Conservation (phyloP, 2,888 invertebrate genomes). For the Cheilosia vernalis region DNA sequence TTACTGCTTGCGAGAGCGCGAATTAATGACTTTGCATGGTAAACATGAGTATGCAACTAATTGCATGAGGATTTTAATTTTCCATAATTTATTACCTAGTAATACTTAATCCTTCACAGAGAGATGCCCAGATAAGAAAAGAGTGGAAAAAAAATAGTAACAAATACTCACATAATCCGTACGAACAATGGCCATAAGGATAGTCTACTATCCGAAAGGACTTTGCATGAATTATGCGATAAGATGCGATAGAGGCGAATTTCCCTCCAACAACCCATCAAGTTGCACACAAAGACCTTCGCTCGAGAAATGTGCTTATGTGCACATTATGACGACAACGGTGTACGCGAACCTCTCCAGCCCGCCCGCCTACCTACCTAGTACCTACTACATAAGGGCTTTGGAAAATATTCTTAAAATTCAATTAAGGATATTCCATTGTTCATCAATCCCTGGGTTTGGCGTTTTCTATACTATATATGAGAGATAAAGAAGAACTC, state of each 20-base stretch:
- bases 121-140: constrained; percentile 67
- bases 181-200: constrained; percentile 68
- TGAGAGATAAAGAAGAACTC: constrained; percentile 5
- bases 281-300: constrained; percentile 59
- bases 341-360: constrained; percentile 26
- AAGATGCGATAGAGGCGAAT: constrained; percentile 66
- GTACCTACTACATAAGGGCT: constrained; percentile 48
- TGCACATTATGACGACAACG: constrained; percentile 68
- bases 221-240: constrained; percentile 74
- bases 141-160: constrained; percentile 33
- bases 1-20: constrained; percentile 48
- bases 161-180: constrained; percentile 68
- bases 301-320: constrained; percentile 69
- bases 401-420: constrained; percentile 75
- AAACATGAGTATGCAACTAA: constrained; percentile 73
- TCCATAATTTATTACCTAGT: constrained; percentile 73
- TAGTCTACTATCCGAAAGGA: constrained; percentile 62
- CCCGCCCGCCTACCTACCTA: not conserved
- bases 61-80: constrained; percentile 68
- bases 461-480: constrained; percentile 40
- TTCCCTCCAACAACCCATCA: constrained; percentile 15
- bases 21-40: constrained; percentile 72
- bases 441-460: constrained; percentile 74
- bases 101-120: constrained; percentile 68
- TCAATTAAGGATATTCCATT: constrained; percentile 74